A percentile compares a stretch with the other conserved stretches of the same genome.
Evolutionary conservation across 2,113 vertebrate genomes (phyloP).

Genomic region (Scalopus aquaticus): DNA sequence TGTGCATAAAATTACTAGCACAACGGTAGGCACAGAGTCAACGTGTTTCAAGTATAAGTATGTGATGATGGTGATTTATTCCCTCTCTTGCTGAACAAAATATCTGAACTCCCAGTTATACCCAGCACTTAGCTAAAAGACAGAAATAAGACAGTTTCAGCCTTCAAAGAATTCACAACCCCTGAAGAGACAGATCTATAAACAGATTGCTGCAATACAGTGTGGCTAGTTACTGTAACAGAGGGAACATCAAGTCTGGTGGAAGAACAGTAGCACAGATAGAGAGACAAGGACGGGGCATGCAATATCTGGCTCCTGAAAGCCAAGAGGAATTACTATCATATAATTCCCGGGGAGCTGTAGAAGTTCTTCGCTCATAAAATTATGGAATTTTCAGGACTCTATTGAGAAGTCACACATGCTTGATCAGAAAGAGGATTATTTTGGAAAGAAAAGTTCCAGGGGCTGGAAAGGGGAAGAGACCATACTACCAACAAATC

Average conservation of each 20-base stretch:
- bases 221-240: neutral
- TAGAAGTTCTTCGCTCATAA: neutral
- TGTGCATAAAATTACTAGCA: neutral
- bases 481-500: neutral
- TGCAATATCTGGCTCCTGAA: neutral
- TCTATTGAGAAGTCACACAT: neutral
- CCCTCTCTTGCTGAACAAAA: neutral
- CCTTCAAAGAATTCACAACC: neutral
- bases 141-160: neutral
- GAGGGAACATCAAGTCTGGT: neutral
- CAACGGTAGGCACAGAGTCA: neutral
- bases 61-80: neutral
- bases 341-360: neutral
- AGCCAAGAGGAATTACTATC: neutral
- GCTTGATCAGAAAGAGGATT: neutral
- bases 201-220: neutral
- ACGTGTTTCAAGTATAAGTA: neutral
- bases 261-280: neutral
- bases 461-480: neutral
- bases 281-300: neutral
- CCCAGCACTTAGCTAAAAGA: neutral
- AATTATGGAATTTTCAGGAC: neutral
- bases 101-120: neutral
- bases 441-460: neutral
- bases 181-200: neutral